Evolutionary conservation across 1,140 invertebrate genomes (phyloP).

Genomic region (Cotesia glomerata): DNA sequence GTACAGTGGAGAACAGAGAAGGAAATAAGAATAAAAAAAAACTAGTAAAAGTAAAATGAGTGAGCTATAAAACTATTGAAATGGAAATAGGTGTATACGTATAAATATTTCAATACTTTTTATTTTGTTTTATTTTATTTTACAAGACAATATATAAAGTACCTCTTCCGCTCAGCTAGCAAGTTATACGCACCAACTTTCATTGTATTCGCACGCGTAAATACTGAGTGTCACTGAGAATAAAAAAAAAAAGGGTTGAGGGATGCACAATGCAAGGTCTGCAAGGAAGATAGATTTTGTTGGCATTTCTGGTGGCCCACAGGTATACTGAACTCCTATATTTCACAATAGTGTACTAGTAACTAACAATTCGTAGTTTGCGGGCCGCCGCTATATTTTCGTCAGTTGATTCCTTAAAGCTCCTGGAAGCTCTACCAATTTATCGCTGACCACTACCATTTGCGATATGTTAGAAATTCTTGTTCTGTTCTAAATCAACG

Average conservation of each 20-base stretch:
- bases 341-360: conserved; percentile 44
- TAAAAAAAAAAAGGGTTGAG: neutral
- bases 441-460: conserved; percentile 33
- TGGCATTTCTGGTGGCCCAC: conserved; percentile 7
- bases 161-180: too few relatives aligned
- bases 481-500: conserved; percentile 1
- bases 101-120: too few relatives aligned
- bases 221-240: neutral
- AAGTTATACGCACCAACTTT: too few relatives aligned
- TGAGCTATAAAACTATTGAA: too few relatives aligned
- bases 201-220: too few relatives aligned
- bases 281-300: neutral
- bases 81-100: too few relatives aligned
- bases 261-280: neutral
- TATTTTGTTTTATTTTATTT: too few relatives aligned
- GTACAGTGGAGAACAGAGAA: too few relatives aligned
- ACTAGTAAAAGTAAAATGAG: too few relatives aligned
- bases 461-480: conserved; percentile 1
- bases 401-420: conserved; percentile 39
- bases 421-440: conserved; percentile 42
- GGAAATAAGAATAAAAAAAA: too few relatives aligned
- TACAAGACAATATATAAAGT: too few relatives aligned
- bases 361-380: conserved; percentile 55
- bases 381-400: conserved; percentile 43
- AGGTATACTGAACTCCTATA: conserved; percentile 44